These are phyloP conservation scores for Calcarius ornatus DNA, from an alignment of 2,113 vertebrate genomes.

Conservation along the genomic window DNA sequence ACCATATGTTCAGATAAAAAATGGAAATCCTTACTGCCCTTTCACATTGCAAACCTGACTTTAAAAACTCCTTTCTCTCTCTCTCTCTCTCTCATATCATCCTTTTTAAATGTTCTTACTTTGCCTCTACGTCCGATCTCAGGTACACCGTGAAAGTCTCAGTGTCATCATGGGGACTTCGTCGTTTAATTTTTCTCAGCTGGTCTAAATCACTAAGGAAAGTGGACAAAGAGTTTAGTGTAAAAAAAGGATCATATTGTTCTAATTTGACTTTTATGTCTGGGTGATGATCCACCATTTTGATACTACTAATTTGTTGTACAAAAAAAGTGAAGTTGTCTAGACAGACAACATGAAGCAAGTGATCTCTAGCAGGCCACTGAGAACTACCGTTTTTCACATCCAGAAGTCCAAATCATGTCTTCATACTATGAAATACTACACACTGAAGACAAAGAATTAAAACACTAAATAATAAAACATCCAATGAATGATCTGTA, in stretches of 20 bases:
- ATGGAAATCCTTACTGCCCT: background rate
- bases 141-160: constrained; percentile 96
- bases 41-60: background rate
- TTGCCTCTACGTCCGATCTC: constrained; percentile 92
- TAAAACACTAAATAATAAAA: background rate
- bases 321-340: background rate
- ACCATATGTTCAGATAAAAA: background rate
- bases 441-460: background rate
- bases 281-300: background rate
- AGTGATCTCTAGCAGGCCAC: background rate
- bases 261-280: background rate
- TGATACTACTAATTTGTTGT: background rate
- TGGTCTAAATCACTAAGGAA: constrained; percentile 88
- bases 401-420: background rate
- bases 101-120: constrained; percentile 76
- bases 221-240: background rate
- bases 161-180: constrained; percentile 95
- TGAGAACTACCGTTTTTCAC: background rate
- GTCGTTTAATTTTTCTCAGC: constrained; percentile 88
- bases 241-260: background rate
- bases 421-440: background rate
- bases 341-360: background rate
- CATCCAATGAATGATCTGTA: background rate
- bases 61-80: background rate
- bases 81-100: background rate